Evolutionary conservation across 2,797 vertebrate genomes (phyloP), one percentile per base, ranked within the genome.

Genomic region (Karalla daura): DNA sequence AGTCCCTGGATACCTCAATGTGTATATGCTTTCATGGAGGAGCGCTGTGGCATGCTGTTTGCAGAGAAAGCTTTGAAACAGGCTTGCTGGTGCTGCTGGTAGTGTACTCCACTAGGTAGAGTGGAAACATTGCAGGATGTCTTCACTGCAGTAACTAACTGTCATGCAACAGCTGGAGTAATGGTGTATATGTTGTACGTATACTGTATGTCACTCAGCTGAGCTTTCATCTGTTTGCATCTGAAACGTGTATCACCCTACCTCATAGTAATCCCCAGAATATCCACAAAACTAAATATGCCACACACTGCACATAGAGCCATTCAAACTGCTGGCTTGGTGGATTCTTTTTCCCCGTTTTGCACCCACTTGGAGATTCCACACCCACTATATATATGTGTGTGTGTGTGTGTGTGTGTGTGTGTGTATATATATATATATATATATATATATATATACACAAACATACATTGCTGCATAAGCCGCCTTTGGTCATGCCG

Each of bases 11-110:
- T 61, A 80, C 62, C 63, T 75, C 44, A 15, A 62, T 83, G 84
- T 85, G 76, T 85, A 78, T 81, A 68, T 76, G 78, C 63, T 73
- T 76, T 81, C 70, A 67, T 68, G 71, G 68, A 81, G 80, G 63
- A 80, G 73, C 33, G n/a, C 61, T 78, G 65, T 66, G 63, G 86
- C 84, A 72, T 77, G 87, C 83, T 83, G 81, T 77, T 85, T 78
- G 74, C 72, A 63, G 75, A 83, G 69, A 74, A 75, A 74, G 83
- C 85, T 78, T 65, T 70, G 56, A 88, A 83, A 87, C 58, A 32
- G 67, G 65, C n/a, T n/a, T n/a, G n/a, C n/a, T n/a, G 63, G 14
- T 35, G 36, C 44, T 53, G 75, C 70, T 60, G 36, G 51, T 58
- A 27, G 60, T 65, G 61, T 63, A 65, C 64, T 82, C 79, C 36